Percentiles rank a stretch among this genome's conserved stretches.
These are phyloP conservation scores for Amblyopsis rosae DNA, from an alignment of 2,113 vertebrate species.

Conservation along the genomic window DNA sequence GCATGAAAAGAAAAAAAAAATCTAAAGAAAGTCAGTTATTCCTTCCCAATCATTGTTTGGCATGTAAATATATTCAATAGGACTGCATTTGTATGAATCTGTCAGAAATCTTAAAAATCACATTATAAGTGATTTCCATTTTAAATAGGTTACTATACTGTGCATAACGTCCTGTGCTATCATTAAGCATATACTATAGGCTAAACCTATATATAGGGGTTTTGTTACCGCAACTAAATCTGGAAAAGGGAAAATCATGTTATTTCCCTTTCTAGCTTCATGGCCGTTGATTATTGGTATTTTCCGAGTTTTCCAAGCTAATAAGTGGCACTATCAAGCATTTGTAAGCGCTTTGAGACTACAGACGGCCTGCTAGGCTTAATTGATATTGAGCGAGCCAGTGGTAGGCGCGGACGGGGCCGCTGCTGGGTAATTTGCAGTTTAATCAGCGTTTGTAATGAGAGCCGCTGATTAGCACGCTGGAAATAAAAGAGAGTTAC, in stretches of 20 bases:
- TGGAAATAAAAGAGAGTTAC: conserved; percentile 99
- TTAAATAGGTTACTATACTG: too few species aligned
- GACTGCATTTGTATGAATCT: conserved; percentile 7
- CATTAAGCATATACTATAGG: too few species aligned
- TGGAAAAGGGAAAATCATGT: conserved; percentile 11
- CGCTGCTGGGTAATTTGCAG: conserved; percentile 99
- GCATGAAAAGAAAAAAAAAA: conserved; percentile 24
- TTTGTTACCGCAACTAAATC: too few species aligned
- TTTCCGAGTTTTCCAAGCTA: conserved; percentile 99
- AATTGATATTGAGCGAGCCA: conserved; percentile 99
- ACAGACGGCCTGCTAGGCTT: conserved; percentile 92
- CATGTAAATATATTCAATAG: conserved; percentile 9
- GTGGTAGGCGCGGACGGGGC: conserved; percentile 91
- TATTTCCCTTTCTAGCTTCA: conserved; percentile 58
- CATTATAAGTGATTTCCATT: too few species aligned
- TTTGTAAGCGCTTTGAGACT: conserved; percentile 91
- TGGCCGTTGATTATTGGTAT: conserved; percentile 98
- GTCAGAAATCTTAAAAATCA: too few species aligned
- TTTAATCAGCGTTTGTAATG: conserved; percentile 99
- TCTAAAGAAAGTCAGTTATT: conserved; percentile 10
- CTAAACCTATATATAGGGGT: too few species aligned
- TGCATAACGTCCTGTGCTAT: too few species aligned
- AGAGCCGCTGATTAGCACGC: conserved; percentile 99
- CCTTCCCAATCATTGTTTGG: background rate
- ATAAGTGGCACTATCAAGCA: conserved; percentile 98